These are phyloP conservation scores for Lepilemur septentrionalis DNA, from an alignment of 2,797 vertebrate species.

Conservation along the genomic window DNA sequence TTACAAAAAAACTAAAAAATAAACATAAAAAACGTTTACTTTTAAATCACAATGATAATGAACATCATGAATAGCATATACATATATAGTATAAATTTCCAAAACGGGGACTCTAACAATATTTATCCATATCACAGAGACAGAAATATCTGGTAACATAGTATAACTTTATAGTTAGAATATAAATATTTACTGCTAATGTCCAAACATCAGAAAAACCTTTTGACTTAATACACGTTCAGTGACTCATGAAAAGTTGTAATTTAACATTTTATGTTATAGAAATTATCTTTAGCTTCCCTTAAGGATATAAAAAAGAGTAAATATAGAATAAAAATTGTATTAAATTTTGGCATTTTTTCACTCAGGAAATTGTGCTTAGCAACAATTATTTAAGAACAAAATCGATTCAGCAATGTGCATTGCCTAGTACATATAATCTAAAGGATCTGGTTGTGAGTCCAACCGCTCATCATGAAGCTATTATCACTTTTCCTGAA, in stretches of 20 bases:
- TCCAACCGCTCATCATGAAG: slow-evolving; percentile 63
- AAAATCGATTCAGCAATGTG: slow-evolving; percentile 46
- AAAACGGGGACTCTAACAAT: neutral
- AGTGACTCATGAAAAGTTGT: neutral
- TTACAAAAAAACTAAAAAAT: neutral
- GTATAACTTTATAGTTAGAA: neutral
- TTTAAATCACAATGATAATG: neutral
- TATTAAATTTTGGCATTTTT: slow-evolving; percentile 42
- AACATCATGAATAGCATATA: neutral
- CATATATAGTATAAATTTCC: neutral
- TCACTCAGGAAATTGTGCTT: slow-evolving; percentile 61
- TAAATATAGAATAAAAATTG: slow-evolving; percentile 30
- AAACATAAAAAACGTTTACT: neutral
- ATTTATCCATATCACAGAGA: neutral
- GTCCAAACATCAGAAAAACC: neutral
- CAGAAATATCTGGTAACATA: neutral
- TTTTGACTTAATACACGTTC: neutral
- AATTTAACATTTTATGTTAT: neutral
- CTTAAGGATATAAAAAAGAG: neutral
- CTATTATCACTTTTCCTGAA: slow-evolving; percentile 53
- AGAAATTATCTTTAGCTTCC: neutral
- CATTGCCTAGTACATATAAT: slow-evolving; percentile 54
- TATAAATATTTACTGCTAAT: neutral
- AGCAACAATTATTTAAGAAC: slow-evolving; percentile 37
- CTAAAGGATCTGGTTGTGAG: slow-evolving; percentile 64